Evolutionary conservation across 2,113 vertebrate species (phyloP).

Genomic region (Ahaetulla prasina): DNA sequence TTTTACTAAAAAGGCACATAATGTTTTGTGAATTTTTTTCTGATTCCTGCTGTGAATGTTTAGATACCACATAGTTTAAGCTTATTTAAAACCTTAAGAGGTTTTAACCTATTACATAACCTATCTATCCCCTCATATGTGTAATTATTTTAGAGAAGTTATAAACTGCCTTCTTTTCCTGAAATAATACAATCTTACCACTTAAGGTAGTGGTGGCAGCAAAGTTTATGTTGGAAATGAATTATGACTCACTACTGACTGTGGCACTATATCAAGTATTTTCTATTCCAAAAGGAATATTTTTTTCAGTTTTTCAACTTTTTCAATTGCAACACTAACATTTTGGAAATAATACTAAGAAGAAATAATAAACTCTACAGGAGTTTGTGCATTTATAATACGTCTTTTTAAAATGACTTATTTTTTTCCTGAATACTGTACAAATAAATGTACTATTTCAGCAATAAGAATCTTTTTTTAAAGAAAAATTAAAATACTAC

Average conservation of each 20-base stretch:
- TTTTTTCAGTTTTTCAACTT: not conserved
- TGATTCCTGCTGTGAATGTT: not conserved
- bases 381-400: not conserved
- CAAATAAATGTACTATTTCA: not conserved
- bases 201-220: not conserved
- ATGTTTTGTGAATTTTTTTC: fast-evolving
- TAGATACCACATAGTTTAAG: not conserved
- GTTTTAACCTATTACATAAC: not conserved
- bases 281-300: not conserved
- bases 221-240: not conserved
- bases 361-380: not conserved
- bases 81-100: not conserved
- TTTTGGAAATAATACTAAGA: not conserved
- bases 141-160: not conserved
- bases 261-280: not conserved
- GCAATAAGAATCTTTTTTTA: not conserved
- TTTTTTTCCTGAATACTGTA: not conserved
- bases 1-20: not conserved
- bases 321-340: not conserved
- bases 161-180: not conserved
- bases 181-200: not conserved
- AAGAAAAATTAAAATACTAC: not conserved
- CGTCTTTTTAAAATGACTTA: not conserved
- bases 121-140: not conserved
- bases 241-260: not conserved